Evolutionary conservation across 1,140 invertebrate genomes (phyloP).

Genomic region (Cataglyphis hispanica): DNA sequence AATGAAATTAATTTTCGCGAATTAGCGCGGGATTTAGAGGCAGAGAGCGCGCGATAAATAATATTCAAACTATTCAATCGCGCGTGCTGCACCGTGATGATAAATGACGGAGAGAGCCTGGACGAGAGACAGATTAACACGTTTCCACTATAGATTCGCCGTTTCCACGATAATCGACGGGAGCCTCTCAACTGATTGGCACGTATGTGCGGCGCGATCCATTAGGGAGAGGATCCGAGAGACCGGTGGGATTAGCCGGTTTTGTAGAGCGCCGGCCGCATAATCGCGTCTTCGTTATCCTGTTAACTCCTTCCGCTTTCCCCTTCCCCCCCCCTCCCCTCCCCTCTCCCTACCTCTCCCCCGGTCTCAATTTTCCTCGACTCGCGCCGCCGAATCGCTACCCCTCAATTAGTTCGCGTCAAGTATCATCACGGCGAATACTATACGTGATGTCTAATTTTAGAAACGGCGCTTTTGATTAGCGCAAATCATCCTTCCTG

Average conservation of each 20-base stretch:
- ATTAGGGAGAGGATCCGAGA: slow-evolving; percentile 74
- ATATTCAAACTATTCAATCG: slow-evolving; percentile 47
- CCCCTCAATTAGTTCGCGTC: slow-evolving; percentile 79
- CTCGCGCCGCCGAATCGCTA: slow-evolving; percentile 26
- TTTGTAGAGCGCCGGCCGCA: slow-evolving; percentile 75
- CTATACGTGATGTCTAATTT: slow-evolving; percentile 76
- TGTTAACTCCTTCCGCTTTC: slow-evolving; percentile 55
- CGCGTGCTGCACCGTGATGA: slow-evolving; percentile 33
- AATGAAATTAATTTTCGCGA: not conserved
- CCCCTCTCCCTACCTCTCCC: no score
- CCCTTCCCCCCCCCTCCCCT: no score
- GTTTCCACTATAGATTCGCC: slow-evolving; percentile 54
- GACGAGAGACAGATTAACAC: slow-evolving; percentile 58
- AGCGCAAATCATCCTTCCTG: slow-evolving; percentile 8
- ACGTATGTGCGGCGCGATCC: slow-evolving; percentile 70
- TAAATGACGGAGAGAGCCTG: slow-evolving; percentile 43
- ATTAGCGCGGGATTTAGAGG: slow-evolving; percentile 25
- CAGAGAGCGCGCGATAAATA: slow-evolving; percentile 21
- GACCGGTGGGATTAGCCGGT: slow-evolving; percentile 72
- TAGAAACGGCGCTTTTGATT: slow-evolving; percentile 64
- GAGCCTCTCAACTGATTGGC: slow-evolving; percentile 64
- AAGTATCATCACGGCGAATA: slow-evolving; percentile 72
- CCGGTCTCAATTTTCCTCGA: slow-evolving; percentile 46
- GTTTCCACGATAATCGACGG: slow-evolving; percentile 60
- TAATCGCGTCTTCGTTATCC: slow-evolving; percentile 80